Evolutionary conservation across 1,140 invertebrate species (phyloP).

Genomic region (Pteromalus puparum): DNA sequence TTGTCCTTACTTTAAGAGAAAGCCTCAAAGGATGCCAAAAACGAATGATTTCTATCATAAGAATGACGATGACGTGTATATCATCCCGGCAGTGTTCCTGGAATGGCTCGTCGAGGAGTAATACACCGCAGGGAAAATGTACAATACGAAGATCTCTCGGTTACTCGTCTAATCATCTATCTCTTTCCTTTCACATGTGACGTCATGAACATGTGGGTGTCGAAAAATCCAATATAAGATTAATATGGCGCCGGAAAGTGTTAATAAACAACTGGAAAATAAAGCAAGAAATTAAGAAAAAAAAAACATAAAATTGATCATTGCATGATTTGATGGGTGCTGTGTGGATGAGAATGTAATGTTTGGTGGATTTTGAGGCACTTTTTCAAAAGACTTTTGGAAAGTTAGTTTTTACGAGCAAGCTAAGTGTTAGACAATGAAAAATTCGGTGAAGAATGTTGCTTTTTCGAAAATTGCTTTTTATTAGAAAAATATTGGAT

Average conservation of each 20-base stretch:
- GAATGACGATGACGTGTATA: constrained; percentile 11
- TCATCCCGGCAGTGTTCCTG: constrained; percentile 28
- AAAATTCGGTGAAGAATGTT: constrained; percentile 27
- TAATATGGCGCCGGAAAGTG: constrained; percentile 45
- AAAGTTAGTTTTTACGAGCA: neutral
- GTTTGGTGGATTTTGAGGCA: constrained; percentile 41
- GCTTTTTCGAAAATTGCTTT: constrained; percentile 36
- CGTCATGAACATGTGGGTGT: constrained; percentile 16
- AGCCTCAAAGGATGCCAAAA: neutral
- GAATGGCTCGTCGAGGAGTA: constrained; percentile 23
- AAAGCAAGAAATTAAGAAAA: constrained; percentile 46
- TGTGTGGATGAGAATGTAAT: neutral
- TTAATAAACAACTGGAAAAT: constrained; percentile 49
- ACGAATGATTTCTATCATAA: neutral
- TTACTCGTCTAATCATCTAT: constrained; percentile 10
- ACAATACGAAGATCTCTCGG: constrained; percentile 37
- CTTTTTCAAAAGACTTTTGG: neutral
- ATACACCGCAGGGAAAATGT: constrained; percentile 20
- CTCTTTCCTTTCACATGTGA: constrained; percentile 19
- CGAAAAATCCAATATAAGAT: constrained; percentile 37
- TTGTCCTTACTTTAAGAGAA: neutral
- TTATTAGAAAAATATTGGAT: constrained; percentile 52
- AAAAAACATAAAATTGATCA: constrained; percentile 17
- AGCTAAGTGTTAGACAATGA: neutral
- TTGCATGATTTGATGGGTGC: neutral